Conservation (phyloP, 2,113 vertebrate species). For the Thymallus thymallus region DNA sequence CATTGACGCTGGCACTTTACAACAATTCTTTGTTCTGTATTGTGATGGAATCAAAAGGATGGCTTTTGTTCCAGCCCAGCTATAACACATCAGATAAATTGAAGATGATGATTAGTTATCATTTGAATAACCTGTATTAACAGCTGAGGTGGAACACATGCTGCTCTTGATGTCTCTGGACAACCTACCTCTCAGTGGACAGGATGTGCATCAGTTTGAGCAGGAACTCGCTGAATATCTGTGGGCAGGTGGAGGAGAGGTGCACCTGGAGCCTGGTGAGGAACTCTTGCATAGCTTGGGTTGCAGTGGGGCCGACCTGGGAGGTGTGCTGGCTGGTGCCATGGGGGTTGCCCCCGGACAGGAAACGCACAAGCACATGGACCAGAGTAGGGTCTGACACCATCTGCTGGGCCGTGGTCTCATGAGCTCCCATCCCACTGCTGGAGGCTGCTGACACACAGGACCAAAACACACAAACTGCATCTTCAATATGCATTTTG, state of each 20-base stretch:
- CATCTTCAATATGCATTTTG: not conserved
- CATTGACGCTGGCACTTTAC: not conserved
- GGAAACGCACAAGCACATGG: conserved; percentile 94
- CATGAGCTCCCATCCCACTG: conserved; percentile 83
- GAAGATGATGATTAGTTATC: no score
- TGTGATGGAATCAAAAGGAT: not conserved
- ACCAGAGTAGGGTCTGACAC: conserved; percentile 94
- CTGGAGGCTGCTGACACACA: conserved; percentile 68
- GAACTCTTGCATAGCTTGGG: conserved; percentile 98
- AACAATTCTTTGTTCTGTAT: not conserved
- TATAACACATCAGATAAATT: no score
- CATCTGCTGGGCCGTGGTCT: conserved; percentile 95
- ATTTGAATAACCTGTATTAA: no score
- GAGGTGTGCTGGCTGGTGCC: conserved; percentile 96
- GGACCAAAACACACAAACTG: conserved; percentile 4
- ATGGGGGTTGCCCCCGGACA: conserved; percentile 93
- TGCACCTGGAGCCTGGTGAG: conserved; percentile 95
- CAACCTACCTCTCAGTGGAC: conserved; percentile 89
- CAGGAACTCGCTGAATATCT: conserved; percentile 99
- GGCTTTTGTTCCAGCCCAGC: not conserved
- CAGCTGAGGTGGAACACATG: not conserved
- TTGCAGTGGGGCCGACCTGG: conserved; percentile 98
- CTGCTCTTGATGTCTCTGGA: no score
- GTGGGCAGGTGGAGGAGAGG: conserved; percentile 92
- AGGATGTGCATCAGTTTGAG: conserved; percentile 96